Conservation (phyloP, 2,888 invertebrate species). For the Linnaemya vulpina region DNA sequence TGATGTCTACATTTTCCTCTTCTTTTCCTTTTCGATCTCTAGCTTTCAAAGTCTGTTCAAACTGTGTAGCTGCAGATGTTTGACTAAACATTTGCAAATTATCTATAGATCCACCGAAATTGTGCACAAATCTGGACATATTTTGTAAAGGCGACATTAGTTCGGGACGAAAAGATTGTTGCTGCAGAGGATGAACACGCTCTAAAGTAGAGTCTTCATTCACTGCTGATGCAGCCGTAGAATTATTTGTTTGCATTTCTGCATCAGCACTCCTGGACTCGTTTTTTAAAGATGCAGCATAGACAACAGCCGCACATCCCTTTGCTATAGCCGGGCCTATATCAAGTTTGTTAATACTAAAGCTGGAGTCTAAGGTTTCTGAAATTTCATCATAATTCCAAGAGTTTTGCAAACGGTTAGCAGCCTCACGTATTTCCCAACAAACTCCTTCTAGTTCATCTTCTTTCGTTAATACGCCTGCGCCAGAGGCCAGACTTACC, state of each 20-base stretch:
- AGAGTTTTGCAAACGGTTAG: conserved; percentile 79
- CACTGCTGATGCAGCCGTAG: background rate
- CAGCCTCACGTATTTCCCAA: conserved; percentile 88
- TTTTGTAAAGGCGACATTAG: conserved; percentile 82
- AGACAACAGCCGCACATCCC: conserved; percentile 92
- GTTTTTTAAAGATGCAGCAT: conserved; percentile 86
- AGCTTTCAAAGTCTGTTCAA: conserved; percentile 74
- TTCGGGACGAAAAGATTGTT: conserved; percentile 74
- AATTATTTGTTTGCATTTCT: background rate
- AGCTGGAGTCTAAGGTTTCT: conserved; percentile 82
- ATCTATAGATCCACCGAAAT: conserved; percentile 82
- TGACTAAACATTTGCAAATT: conserved; percentile 79
- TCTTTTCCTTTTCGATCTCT: background rate
- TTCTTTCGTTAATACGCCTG: conserved; percentile 89
- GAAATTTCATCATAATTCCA: conserved; percentile 81
- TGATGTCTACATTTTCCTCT: conserved; percentile 37
- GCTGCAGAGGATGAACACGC: conserved; percentile 58
- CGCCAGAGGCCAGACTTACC: conserved; percentile 88
- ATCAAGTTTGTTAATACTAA: conserved; percentile 85
- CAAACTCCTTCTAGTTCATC: conserved; percentile 91
- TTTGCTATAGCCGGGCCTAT: conserved; percentile 90
- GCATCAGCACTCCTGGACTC: conserved; percentile 20
- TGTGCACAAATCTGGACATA: conserved; percentile 82
- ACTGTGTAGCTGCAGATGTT: conserved; percentile 76
- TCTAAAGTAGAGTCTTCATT: conserved; percentile 12